A percentile compares a stretch with the other conserved stretches of the same genome.
phyloP scores from a whole-genome alignment of 2,888 invertebrate genomes.

The Electrophaes corylata region DNA sequence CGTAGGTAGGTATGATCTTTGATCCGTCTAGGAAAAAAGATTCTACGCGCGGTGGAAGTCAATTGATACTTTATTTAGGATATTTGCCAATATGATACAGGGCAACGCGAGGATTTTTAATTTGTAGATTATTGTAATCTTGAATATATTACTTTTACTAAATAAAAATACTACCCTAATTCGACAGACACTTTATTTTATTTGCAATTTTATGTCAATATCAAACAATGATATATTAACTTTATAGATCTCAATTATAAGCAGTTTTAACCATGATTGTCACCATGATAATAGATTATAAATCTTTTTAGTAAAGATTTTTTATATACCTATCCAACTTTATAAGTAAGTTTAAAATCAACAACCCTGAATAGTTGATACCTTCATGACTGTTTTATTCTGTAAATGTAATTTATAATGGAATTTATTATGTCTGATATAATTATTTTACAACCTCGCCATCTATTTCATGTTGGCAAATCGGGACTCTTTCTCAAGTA shows the following conservation, averaged over 20 bases:
- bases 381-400: slow-evolving; percentile 33
- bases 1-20: not conserved
- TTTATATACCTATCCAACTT: too few relatives aligned
- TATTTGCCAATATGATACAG: slow-evolving; percentile 65
- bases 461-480: slow-evolving; percentile 64
- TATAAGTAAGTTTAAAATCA: not conserved
- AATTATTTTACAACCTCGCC: slow-evolving; percentile 43
- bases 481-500: slow-evolving; percentile 51
- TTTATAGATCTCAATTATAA: too few relatives aligned
- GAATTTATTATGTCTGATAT: slow-evolving; percentile 7
- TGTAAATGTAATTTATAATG: slow-evolving; percentile 46
- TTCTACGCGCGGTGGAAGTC: slow-evolving; percentile 39
- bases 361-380: slow-evolving; percentile 31
- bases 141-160: not conserved
- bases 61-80: slow-evolving; percentile 36
- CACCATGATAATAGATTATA: too few relatives aligned
- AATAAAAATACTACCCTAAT: too few relatives aligned
- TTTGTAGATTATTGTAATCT: slow-evolving; percentile 1
- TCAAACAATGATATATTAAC: not conserved
- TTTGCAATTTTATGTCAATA: too few relatives aligned
- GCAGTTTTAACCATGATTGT: too few relatives aligned
- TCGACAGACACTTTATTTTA: too few relatives aligned
- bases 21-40: not conserved
- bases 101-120: slow-evolving; percentile 50
- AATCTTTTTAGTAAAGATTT: too few relatives aligned